Evolutionary conservation across 2,888 invertebrate genomes (phyloP).

Genomic region (Drosophila affinis): DNA sequence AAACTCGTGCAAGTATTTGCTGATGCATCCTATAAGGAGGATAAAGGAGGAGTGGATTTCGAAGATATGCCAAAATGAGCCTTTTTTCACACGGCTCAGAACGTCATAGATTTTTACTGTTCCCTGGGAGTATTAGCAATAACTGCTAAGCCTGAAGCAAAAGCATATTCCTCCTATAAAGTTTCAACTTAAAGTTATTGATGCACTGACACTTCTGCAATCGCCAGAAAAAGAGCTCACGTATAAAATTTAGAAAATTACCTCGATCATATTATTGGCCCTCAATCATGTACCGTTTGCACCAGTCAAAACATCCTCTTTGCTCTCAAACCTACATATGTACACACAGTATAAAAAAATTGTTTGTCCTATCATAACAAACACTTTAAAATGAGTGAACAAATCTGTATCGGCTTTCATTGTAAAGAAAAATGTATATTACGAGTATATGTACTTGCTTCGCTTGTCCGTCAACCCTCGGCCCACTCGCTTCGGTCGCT

Average conservation of each 20-base stretch:
- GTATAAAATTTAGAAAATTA: conserved; percentile 2
- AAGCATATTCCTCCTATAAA: conserved; percentile 1
- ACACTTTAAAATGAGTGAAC: not conserved
- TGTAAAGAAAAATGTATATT: too few species aligned
- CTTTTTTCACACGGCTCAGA: not conserved
- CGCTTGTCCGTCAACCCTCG: too few species aligned
- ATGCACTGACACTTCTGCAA: too few species aligned
- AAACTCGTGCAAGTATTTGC: too few species aligned
- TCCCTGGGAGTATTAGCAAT: conserved; percentile 5
- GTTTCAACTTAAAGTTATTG: not conserved
- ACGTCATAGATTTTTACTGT: conserved; percentile 5
- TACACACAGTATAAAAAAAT: conserved; percentile 31
- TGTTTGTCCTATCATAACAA: not conserved
- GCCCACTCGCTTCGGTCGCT: too few species aligned
- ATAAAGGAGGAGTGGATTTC: conserved; percentile 4
- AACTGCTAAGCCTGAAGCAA: conserved; percentile 8
- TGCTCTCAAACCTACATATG: too few species aligned
- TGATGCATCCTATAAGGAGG: conserved; percentile 1
- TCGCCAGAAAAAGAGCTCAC: conserved; percentile 1
- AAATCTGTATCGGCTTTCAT: too few species aligned
- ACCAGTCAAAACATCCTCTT: not conserved
- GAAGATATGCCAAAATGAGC: conserved; percentile 5
- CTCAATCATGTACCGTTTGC: not conserved
- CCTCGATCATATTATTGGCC: not conserved
- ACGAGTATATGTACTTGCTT: too few species aligned